A percentile compares a stretch with the other conserved stretches of the same genome.
These are phyloP conservation scores for Oreohelix idahoensis DNA, from an alignment of 1,140 invertebrate genomes.

Conservation along the genomic window DNA sequence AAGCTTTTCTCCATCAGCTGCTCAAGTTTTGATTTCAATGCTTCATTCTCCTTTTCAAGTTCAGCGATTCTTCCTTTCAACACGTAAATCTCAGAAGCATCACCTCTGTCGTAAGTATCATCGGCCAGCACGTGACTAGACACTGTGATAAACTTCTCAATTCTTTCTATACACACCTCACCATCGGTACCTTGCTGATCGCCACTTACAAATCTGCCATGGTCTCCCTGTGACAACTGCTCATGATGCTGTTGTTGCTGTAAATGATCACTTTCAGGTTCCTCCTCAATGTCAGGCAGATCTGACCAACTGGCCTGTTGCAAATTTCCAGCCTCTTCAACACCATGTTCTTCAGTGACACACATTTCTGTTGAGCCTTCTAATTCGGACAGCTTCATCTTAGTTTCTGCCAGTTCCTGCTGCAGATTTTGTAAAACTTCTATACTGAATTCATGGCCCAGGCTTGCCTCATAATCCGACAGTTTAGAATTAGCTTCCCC, in stretches of 20 bases:
- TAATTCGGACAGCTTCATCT: slow-evolving; percentile 27
- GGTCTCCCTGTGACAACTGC: neutral
- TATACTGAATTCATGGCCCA: slow-evolving; percentile 21
- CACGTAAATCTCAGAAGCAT: neutral
- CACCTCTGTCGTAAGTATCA: neutral
- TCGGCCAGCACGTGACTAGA: neutral
- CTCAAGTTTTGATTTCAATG: slow-evolving; percentile 6
- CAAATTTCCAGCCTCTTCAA: neutral
- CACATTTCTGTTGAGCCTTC: slow-evolving; percentile 12
- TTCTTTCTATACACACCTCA: slow-evolving; percentile 17
- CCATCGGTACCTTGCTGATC: neutral
- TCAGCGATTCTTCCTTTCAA: slow-evolving; percentile 23
- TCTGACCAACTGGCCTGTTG: slow-evolving; percentile 19
- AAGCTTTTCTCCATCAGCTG: neutral
- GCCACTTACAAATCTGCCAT: neutral
- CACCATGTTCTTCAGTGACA: neutral
- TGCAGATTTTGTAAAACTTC: slow-evolving; percentile 31
- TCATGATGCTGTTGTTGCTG: neutral
- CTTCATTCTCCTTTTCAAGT: slow-evolving; percentile 32
- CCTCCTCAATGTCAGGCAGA: slow-evolving; percentile 18
- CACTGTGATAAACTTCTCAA: slow-evolving; percentile 12
- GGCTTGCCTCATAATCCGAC: slow-evolving; percentile 24
- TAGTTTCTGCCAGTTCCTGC: slow-evolving; percentile 34
- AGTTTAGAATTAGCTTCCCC: slow-evolving; percentile 7
- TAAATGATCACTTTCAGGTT: slow-evolving; percentile 6